Conservation (phyloP, 2,113 vertebrate genomes). For the Zosterops borbonicus region DNA sequence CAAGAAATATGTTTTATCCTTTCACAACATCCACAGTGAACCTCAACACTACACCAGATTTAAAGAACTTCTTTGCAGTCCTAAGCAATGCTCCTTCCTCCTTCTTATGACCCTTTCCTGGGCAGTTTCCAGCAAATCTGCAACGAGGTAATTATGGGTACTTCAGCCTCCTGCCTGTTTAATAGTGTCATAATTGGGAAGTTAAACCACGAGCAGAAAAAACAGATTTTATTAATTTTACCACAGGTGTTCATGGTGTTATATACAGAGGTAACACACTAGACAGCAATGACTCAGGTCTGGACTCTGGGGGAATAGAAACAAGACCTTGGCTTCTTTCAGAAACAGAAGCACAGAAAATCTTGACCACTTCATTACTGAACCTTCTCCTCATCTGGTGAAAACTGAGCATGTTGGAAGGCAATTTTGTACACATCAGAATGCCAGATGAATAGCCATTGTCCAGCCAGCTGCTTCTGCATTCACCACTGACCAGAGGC, state of each 20-base stretch:
- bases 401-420: constrained; percentile 15
- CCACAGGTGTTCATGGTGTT: not conserved
- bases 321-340: not conserved
- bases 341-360: not conserved
- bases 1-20: not conserved
- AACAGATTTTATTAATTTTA: not conserved
- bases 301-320: not conserved
- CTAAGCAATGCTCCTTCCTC: not conserved
- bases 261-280: accelerated
- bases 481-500: constrained; percentile 30
- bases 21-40: not conserved
- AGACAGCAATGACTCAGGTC: not conserved
- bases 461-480: constrained; percentile 53
- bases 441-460: not conserved
- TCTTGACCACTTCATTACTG: constrained; percentile 29
- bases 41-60: accelerated
- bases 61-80: not conserved
- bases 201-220: not conserved
- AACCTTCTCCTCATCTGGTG: not conserved
- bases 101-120: not conserved
- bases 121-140: not conserved
- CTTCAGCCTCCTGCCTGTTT: not conserved
- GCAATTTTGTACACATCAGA: not conserved
- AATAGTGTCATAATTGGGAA: accelerated
- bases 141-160: not conserved